Evolutionary conservation across 2,797 vertebrate species (phyloP).

Genomic region (Enteromius anoplus): DNA sequence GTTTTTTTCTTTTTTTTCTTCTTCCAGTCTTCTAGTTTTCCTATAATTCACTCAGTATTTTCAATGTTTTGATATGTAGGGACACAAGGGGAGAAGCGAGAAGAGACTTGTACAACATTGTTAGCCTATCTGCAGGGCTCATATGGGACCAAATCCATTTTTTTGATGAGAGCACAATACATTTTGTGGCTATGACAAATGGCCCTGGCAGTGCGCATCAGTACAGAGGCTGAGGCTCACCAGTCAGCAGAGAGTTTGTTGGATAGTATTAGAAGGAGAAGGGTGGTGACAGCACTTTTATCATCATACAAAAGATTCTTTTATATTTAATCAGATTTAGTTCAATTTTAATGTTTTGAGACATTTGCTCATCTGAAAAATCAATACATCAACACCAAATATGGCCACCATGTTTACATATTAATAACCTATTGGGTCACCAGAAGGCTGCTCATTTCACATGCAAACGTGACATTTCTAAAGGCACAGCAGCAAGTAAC

Average conservation of each 20-base stretch:
- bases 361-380: neutral
- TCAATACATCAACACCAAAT: slow-evolving; percentile 3
- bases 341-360: neutral
- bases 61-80: neutral
- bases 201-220: slow-evolving; percentile 32
- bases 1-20: neutral
- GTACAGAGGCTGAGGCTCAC: slow-evolving; percentile 18
- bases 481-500: neutral
- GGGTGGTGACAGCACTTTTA: neutral
- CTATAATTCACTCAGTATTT: neutral
- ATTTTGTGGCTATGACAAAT: slow-evolving; percentile 47
- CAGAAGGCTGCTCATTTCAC: slow-evolving; percentile 1
- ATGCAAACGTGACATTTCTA: neutral
- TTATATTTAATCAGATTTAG: neutral
- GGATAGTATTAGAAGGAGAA: slow-evolving; percentile 11
- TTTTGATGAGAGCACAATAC: slow-evolving; percentile 34
- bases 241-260: slow-evolving; percentile 31
- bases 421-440: neutral
- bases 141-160: slow-evolving; percentile 32
- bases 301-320: neutral
- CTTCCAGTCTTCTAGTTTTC: no score
- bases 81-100: neutral
- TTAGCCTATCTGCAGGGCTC: neutral
- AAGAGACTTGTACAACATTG: neutral
- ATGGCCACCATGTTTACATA: neutral